Evolutionary conservation across 2,888 invertebrate species (phyloP).

Genomic region (Acrobasis suavella): DNA sequence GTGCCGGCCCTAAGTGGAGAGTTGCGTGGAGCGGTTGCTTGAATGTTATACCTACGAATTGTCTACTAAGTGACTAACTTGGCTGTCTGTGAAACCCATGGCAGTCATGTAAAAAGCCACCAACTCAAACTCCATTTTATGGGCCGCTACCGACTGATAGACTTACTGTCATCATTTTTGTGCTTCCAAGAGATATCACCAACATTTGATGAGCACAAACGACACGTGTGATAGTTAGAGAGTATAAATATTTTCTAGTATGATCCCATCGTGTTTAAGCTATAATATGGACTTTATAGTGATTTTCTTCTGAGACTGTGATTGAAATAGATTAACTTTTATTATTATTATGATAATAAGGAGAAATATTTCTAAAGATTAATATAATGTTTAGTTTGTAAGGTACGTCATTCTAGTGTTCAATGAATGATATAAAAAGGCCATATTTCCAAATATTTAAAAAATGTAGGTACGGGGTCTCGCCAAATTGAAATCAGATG

Average conservation of each 20-base stretch:
- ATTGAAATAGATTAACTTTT: conserved; percentile 54
- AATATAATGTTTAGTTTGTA: conserved; percentile 19
- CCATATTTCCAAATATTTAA: conserved; percentile 7
- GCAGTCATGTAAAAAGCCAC: too few species aligned
- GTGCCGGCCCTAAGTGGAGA: too few species aligned
- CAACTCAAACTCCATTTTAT: too few species aligned
- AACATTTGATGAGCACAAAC: conserved; percentile 12
- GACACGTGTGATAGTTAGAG: conserved; percentile 12
- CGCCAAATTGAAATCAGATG: not conserved
- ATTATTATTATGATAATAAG: conserved; percentile 9
- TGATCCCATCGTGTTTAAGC: conserved; percentile 51
- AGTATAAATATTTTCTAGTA: conserved; percentile 23
- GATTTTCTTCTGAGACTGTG: conserved; percentile 75
- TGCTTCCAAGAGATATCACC: conserved; percentile 12
- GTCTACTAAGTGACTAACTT: too few species aligned
- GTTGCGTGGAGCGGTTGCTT: too few species aligned
- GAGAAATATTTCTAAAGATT: conserved; percentile 26
- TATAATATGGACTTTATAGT: conserved; percentile 55
- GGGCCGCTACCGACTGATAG: not conserved
- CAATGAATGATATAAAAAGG: conserved; percentile 9
- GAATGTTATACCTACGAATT: too few species aligned
- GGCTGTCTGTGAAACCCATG: too few species aligned
- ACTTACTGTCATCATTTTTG: conserved; percentile 1
- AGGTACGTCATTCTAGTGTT: conserved; percentile 12
- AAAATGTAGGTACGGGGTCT: not conserved